Evolutionary conservation across 2,888 invertebrate species (phyloP).

Genomic region (Incurvaria masculella): DNA sequence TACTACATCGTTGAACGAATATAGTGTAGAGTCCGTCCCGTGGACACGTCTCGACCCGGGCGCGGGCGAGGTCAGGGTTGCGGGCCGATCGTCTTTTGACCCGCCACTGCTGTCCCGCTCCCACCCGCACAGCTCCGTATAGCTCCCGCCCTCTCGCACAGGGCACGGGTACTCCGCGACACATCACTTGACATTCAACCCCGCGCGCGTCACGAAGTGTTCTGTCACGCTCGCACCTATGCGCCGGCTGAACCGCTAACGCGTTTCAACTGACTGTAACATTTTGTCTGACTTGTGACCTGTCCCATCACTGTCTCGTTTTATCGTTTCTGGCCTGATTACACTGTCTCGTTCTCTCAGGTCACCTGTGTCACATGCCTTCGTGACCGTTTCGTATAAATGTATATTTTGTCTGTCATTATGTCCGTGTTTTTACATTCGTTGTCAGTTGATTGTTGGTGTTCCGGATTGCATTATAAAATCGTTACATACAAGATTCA

Average conservation of each 20-base stretch:
- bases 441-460: too few species aligned
- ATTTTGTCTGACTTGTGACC: conserved; percentile 54
- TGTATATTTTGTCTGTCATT: too few species aligned
- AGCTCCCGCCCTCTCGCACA: conserved; percentile 31
- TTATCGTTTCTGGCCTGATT: conserved; percentile 27
- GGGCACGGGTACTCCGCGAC: conserved; percentile 53
- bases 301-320: conserved; percentile 31
- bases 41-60: conserved; percentile 25
- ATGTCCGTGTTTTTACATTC: too few species aligned
- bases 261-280: conserved; percentile 57
- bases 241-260: conserved; percentile 33
- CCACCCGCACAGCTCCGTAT: conserved; percentile 23
- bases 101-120: conserved; percentile 31
- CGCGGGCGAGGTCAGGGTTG: conserved; percentile 45
- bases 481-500: too few species aligned
- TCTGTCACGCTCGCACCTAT: conserved; percentile 30
- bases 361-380: too few species aligned
- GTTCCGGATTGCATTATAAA: too few species aligned
- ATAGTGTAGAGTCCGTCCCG: conserved; percentile 36
- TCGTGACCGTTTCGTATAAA: too few species aligned
- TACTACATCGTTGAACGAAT: too few species aligned
- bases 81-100: conserved; percentile 52
- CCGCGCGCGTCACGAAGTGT: conserved; percentile 46
- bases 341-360: conserved; percentile 33
- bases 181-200: conserved; percentile 53